Conservation (phyloP, 2,113 vertebrate species). For the Falcunculus frontatus region DNA sequence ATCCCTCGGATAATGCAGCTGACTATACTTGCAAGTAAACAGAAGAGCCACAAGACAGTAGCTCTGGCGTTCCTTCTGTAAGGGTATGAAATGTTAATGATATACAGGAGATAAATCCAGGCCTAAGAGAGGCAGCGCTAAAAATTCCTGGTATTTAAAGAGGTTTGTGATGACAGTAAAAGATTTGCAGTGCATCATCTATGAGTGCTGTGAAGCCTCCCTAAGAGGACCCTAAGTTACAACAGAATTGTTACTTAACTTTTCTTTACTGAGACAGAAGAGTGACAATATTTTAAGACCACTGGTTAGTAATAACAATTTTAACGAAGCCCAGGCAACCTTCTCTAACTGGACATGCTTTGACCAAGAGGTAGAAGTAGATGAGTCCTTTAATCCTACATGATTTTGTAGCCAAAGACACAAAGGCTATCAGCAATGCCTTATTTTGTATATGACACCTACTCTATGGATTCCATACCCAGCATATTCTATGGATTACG, state of each 20-base stretch:
- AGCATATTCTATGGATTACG: neutral
- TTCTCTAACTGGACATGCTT: neutral
- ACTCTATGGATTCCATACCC: neutral
- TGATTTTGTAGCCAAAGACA: neutral
- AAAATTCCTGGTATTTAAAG: neutral
- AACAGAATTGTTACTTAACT: neutral
- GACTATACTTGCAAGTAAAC: neutral
- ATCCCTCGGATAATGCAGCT: neutral
- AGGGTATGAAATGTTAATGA: neutral
- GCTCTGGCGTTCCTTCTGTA: neutral
- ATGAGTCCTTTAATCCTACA: neutral
- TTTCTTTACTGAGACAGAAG: neutral
- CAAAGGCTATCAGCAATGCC: neutral
- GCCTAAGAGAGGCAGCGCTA: neutral
- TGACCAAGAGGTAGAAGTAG: neutral
- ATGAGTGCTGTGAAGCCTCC: neutral
- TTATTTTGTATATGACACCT: rapidly evolving
- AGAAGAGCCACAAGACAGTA: neutral
- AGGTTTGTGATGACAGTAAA: neutral
- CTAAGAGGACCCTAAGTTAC: neutral
- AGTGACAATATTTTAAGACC: neutral
- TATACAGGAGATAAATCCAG: neutral
- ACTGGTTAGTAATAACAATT: neutral
- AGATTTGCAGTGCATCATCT: neutral
- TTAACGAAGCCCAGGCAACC: neutral